Base-by-base conservation (phyloP, 2,888 invertebrate genomes). In the Sinhomidia bicolor region DNA sequence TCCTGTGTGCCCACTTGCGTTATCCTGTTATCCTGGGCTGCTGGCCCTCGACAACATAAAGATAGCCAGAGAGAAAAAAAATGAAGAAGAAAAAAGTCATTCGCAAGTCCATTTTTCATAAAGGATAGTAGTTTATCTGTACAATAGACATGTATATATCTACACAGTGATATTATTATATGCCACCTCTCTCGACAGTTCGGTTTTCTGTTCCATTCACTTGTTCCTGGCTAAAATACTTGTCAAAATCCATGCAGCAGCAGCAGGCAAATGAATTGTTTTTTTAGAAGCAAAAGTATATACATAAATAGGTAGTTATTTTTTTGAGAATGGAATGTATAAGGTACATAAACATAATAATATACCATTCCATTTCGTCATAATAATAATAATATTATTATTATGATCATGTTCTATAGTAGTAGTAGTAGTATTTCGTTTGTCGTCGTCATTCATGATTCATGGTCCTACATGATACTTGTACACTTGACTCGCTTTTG, bases 241-340 rank as follows among this genome's bases (percentile, higher is more conserved):
- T 85, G 79, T 85, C 79, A 79, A 85, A 85, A 85, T 85, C 51
- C 41, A 54, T 32, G 60, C 51, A n/a, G n/a, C n/a, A n/a, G n/a
- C n/a, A n/a, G n/a, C n/a, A 79, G 29, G 51, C 60, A 68, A 85
- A 79, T 79, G 79, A 85, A 79, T 78, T 78, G 62, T 74, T 26
- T 29, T 62, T 29, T 51, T 74, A n/a, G 47, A 47, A 20, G 74
- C 47, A 68, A 36, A n/a, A n/a, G n/a, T n/a, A n/a, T n/a, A n/a
- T n/a, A n/a, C n/a, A n/a, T n/a, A n/a, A n/a, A n/a, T n/a, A n/a
- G n/a, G n/a, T n/a, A n/a, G n/a, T n/a, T n/a, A n/a, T n/a, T n/a
- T n/a, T n/a, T n/a, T n/a, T n/a, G n/a, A n/a, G 36, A 36, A 36
- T 36, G 36, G 7, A 36, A n/a, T n/a, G n/a, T n/a, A n/a, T n/a